These are phyloP conservation scores for Campylomormyrus tamandua DNA, from an alignment of 2,113 vertebrate species.

Conservation along the genomic window DNA sequence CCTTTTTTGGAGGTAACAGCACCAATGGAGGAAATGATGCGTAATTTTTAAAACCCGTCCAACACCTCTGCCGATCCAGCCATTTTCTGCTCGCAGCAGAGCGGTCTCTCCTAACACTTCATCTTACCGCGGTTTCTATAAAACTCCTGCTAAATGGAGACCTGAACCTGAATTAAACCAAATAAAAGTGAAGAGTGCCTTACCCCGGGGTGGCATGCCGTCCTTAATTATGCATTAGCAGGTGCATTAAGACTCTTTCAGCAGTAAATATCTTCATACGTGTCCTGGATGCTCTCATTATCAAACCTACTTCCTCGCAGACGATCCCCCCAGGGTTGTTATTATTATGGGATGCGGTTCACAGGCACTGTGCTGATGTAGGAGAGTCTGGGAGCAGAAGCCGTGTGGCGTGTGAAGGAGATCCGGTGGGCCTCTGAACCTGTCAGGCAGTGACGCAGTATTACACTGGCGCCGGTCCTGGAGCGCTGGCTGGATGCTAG, in stretches of 20 bases:
- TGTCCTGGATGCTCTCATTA: neutral
- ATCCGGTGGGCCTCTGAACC: neutral
- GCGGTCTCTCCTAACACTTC: neutral
- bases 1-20: neutral
- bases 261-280: neutral
- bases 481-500: neutral
- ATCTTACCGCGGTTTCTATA: constrained; percentile 5
- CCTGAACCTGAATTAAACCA: constrained; percentile 32
- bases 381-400: neutral
- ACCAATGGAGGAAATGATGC: neutral
- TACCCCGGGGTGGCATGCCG: constrained; percentile 38
- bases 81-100: neutral
- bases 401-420: neutral
- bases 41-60: neutral
- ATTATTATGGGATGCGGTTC: neutral
- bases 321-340: neutral
- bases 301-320: neutral
- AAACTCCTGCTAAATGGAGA: constrained; percentile 26
- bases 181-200: constrained; percentile 21
- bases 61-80: neutral
- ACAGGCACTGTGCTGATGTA: neutral
- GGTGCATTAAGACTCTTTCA: constrained; percentile 25
- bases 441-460: neutral
- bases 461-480: neutral
- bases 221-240: constrained; percentile 39